phyloP scores from a whole-genome alignment of 2,888 invertebrate genomes.

The Eulithis prunata region DNA sequence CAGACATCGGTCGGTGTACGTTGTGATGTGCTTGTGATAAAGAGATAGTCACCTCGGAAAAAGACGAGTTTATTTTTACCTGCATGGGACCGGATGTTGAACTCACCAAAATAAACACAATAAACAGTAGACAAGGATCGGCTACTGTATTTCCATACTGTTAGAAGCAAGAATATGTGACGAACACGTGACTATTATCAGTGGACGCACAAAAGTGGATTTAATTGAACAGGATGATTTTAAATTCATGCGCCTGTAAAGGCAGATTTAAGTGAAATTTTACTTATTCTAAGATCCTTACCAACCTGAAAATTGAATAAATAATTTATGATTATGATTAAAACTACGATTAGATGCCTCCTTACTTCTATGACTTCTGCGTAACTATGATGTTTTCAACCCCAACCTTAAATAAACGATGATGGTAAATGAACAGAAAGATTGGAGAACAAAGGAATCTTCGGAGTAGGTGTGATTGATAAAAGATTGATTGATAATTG shows the following conservation, averaged over 20 bases:
- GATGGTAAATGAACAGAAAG: no score
- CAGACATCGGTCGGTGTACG: background rate
- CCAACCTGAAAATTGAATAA: no score
- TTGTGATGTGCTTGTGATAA: background rate
- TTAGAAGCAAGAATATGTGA: constrained; percentile 1
- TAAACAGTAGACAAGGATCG: constrained; percentile 33
- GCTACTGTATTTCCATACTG: constrained; percentile 22
- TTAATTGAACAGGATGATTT: no score
- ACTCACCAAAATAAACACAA: constrained; percentile 33
- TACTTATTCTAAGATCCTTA: no score
- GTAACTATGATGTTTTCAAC: no score
- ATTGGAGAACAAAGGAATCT: no score
- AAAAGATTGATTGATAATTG: background rate
- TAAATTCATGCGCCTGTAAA: no score
- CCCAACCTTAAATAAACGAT: no score
- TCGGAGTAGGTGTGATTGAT: constrained; percentile 1
- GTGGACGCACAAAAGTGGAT: background rate
- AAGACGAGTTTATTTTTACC: constrained; percentile 32
- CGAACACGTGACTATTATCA: background rate
- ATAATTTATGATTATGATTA: no score
- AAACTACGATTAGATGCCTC: no score
- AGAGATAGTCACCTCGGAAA: constrained; percentile 4
- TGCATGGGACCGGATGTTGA: constrained; percentile 35
- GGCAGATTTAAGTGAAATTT: no score
- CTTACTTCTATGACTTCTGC: no score